These are phyloP conservation scores for Porphyrio hochstetteri DNA, from an alignment of 2,113 vertebrate species.

Conservation along the genomic window DNA sequence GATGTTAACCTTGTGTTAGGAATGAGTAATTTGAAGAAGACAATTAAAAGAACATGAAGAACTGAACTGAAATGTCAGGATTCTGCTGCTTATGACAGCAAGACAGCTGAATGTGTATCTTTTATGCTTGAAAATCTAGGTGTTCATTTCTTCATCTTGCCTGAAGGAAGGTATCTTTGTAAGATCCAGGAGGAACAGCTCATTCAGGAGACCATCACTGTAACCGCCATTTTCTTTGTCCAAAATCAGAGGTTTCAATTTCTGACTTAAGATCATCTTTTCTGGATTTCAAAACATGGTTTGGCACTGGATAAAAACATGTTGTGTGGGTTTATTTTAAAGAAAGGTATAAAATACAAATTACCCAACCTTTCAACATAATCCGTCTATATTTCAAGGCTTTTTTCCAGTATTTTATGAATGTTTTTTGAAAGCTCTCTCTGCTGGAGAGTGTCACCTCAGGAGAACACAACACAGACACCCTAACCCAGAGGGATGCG, in stretches of 20 bases:
- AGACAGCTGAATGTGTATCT: background rate
- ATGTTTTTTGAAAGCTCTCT: background rate
- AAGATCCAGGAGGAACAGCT: background rate
- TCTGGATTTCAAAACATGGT: background rate
- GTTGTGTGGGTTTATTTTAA: background rate
- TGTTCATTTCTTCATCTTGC: background rate
- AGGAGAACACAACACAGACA: background rate
- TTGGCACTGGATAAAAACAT: background rate
- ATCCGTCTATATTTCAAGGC: background rate
- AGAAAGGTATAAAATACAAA: background rate
- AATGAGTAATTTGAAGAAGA: background rate
- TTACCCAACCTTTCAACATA: background rate
- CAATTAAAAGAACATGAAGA: background rate
- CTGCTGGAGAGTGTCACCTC: background rate
- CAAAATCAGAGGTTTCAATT: background rate
- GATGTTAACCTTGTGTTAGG: background rate
- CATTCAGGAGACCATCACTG: background rate
- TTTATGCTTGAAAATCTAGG: background rate
- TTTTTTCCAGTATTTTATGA: background rate
- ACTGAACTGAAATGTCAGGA: conserved; percentile 2
- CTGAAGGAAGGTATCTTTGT: background rate
- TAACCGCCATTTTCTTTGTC: background rate
- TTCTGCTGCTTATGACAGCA: background rate
- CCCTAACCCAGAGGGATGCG: background rate
- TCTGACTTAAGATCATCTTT: background rate